phyloP scores from a whole-genome alignment of 1,140 invertebrate genomes.

The Oedothorax gibbosus region DNA sequence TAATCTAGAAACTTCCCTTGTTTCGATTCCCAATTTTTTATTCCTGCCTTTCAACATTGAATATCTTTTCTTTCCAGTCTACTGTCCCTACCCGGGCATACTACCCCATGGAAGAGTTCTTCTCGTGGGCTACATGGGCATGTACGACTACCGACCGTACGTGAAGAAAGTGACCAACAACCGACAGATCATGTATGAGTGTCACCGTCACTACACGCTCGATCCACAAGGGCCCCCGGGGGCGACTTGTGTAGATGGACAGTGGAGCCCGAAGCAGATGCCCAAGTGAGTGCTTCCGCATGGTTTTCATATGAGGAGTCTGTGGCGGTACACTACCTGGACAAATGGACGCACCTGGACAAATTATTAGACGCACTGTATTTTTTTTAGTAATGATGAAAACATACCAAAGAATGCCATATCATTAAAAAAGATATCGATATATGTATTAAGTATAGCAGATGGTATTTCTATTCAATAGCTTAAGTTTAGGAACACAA shows the following conservation, averaged over 20 bases:
- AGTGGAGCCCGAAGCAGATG: conserved; percentile 80
- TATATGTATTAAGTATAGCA: too few relatives aligned
- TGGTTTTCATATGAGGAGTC: not conserved
- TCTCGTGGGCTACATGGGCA: conserved; percentile 95
- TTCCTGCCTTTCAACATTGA: too few relatives aligned
- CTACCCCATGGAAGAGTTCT: conserved; percentile 92
- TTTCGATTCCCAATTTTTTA: too few relatives aligned
- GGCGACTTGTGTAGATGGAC: conserved; percentile 91
- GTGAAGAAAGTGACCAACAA: conserved; percentile 91
- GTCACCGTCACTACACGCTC: conserved; percentile 89
- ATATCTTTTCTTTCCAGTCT: conserved; percentile 74
- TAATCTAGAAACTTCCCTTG: too few relatives aligned
- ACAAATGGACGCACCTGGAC: too few relatives aligned
- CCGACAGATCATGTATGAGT: conserved; percentile 97
- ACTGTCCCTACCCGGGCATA: conserved; percentile 92
- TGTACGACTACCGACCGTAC: conserved; percentile 95
- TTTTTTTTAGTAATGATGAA: too few relatives aligned
- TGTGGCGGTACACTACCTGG: too few relatives aligned
- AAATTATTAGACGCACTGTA: too few relatives aligned
- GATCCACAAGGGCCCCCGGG: conserved; percentile 84
- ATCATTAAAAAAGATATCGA: too few relatives aligned
- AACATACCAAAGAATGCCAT: too few relatives aligned
- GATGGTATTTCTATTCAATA: too few relatives aligned
- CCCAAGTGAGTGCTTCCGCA: conserved; percentile 20
- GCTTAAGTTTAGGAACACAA: too few relatives aligned